Evolutionary conservation across 2,113 vertebrate genomes (phyloP).

Genomic region (Helogale parvula): DNA sequence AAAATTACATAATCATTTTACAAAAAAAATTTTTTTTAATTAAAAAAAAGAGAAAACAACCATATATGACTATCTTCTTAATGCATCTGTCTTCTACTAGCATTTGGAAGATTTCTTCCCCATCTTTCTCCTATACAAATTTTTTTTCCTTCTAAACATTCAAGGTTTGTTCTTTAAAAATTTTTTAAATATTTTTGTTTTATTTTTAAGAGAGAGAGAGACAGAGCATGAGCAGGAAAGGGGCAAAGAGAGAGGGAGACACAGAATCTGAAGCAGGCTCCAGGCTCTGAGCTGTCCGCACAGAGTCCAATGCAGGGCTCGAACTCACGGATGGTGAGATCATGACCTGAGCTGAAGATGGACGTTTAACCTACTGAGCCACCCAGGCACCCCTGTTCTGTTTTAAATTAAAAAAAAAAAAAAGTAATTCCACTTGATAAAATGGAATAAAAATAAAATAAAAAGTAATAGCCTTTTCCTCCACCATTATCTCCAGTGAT

Average conservation of each 20-base stretch:
- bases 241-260: too few relatives aligned
- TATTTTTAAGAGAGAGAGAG: too few relatives aligned
- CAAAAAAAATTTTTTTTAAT: not conserved
- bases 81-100: not conserved
- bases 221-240: too few relatives aligned
- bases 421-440: not conserved
- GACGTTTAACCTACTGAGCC: too few relatives aligned
- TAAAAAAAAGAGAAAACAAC: not conserved
- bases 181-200: not conserved
- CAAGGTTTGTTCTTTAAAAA: not conserved
- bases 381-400: too few relatives aligned
- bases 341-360: too few relatives aligned
- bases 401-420: too few relatives aligned
- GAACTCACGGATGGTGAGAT: too few relatives aligned
- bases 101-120: not conserved
- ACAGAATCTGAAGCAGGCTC: too few relatives aligned
- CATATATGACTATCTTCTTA: not conserved
- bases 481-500: not conserved
- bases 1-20: slow-evolving; percentile 19
- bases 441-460: not conserved
- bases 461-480: not conserved
- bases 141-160: not conserved
- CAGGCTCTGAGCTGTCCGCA: too few relatives aligned
- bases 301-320: too few relatives aligned
- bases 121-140: not conserved